Evolutionary conservation across 2,797 vertebrate genomes (phyloP).

Genomic region (Sebastes aleutianus): DNA sequence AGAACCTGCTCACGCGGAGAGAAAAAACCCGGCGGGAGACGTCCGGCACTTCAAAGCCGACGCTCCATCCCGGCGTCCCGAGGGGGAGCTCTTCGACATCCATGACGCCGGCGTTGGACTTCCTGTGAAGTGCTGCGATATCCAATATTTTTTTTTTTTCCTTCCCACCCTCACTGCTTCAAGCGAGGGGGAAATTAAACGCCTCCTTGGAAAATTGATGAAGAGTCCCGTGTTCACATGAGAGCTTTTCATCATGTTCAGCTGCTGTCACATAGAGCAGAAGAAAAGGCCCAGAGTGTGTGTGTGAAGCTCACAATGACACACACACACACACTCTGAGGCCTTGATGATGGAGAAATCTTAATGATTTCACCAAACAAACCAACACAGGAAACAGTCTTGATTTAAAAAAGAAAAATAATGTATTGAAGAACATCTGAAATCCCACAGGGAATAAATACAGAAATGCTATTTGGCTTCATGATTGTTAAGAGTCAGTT

Average conservation of each 20-base stretch:
- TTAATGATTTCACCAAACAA: not conserved
- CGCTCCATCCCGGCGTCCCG: slow-evolving; percentile 32
- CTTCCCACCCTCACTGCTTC: not conserved
- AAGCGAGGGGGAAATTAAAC: slow-evolving; percentile 32
- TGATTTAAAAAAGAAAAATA: not conserved
- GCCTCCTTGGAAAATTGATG: slow-evolving; percentile 40
- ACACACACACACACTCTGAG: not conserved
- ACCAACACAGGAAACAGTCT: not conserved
- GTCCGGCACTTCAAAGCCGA: slow-evolving; percentile 51
- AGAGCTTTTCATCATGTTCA: slow-evolving; percentile 14
- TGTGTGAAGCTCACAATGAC: no score
- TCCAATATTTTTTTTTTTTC: not conserved
- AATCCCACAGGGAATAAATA: not conserved
- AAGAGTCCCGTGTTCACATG: slow-evolving; percentile 17
- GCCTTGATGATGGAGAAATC: not conserved
- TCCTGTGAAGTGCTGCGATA: slow-evolving; percentile 24
- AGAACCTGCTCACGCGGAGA: slow-evolving; percentile 32
- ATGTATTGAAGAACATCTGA: not conserved
- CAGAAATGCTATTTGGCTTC: not conserved
- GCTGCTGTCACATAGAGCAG: not conserved
- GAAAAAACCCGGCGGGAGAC: not conserved
- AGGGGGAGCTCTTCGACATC: slow-evolving; percentile 18
- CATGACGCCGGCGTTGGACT: slow-evolving; percentile 12
- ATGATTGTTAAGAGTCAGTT: not conserved
- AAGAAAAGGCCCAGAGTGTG: not conserved